Evolutionary conservation across 2,888 invertebrate genomes (phyloP).

Genomic region (Bellardia pandia): DNA sequence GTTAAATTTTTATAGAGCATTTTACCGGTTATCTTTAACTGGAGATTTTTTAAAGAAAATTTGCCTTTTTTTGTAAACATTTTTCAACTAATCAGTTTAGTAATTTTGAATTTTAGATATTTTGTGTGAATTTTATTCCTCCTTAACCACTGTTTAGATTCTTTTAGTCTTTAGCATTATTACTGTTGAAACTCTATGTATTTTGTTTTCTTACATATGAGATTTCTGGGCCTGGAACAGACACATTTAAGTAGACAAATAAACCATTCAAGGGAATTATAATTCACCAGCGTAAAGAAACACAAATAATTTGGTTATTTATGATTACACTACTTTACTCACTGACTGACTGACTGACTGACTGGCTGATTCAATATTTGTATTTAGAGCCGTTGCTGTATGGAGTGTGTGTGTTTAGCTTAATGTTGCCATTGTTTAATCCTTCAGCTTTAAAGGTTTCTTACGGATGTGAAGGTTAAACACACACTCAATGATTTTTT

Average conservation of each 20-base stretch:
- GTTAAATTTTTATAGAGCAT: too few species aligned
- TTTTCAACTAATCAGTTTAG: too few species aligned
- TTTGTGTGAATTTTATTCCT: neutral
- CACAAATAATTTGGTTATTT: slow-evolving; percentile 64
- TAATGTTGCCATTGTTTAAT: slow-evolving; percentile 58
- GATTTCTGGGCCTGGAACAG: slow-evolving; percentile 15
- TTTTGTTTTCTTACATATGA: neutral
- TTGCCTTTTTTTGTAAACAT: too few species aligned
- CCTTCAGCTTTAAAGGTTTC: slow-evolving; percentile 46
- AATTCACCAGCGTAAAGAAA: slow-evolving; percentile 47
- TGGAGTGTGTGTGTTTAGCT: slow-evolving; percentile 7
- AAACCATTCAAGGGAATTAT: slow-evolving; percentile 56
- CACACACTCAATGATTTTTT: neutral
- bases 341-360: neutral
- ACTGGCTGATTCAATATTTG: slow-evolving; percentile 43
- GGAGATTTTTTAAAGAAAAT: too few species aligned
- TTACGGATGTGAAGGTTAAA: slow-evolving; percentile 58
- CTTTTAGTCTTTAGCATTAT: neutral
- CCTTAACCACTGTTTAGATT: neutral
- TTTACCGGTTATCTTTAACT: too few species aligned
- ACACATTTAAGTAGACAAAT: slow-evolving; percentile 41
- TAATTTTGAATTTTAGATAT: too few species aligned
- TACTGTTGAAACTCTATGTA: slow-evolving; percentile 22
- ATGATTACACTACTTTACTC: slow-evolving; percentile 45
- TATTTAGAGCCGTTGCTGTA: slow-evolving; percentile 28